Conservation (phyloP, 2,888 invertebrate species). For the Eugnorisma glareosa region DNA sequence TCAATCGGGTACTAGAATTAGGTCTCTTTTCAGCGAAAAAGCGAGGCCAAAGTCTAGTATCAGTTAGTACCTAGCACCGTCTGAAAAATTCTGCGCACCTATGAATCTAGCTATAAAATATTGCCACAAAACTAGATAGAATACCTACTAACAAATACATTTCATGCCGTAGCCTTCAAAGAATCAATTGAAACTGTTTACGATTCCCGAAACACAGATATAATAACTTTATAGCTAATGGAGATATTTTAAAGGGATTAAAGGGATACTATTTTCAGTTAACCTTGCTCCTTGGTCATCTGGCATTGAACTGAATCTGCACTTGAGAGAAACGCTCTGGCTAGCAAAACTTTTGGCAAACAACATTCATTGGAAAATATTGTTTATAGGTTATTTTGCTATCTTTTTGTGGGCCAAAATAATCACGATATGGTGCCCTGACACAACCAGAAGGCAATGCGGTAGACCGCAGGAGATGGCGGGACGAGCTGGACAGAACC, state of each 20-base stretch:
- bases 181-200: slow-evolving; percentile 51
- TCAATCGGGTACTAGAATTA: neutral
- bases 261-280: slow-evolving; percentile 48
- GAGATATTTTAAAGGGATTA: slow-evolving; percentile 38
- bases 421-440: no score
- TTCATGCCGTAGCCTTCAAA: slow-evolving; percentile 19
- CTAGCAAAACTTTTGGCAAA: slow-evolving; percentile 5
- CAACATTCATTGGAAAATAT: neutral
- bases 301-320: slow-evolving; percentile 37
- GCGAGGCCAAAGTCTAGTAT: slow-evolving; percentile 1
- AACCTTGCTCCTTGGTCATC: slow-evolving; percentile 27
- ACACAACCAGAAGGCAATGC: no score
- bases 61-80: slow-evolving; percentile 46
- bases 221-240: slow-evolving; percentile 39
- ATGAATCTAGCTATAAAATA: neutral
- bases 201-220: slow-evolving; percentile 42
- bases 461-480: no score
- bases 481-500: no score
- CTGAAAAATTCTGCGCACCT: slow-evolving; percentile 12
- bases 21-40: slow-evolving; percentile 2
- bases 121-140: slow-evolving; percentile 27
- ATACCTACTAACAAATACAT: slow-evolving; percentile 38
- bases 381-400: neutral
- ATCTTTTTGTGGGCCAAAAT: no score
- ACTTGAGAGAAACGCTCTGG: neutral